These are phyloP conservation scores for Pantala flavescens DNA, from an alignment of 1,140 invertebrate species.

Conservation along the genomic window DNA sequence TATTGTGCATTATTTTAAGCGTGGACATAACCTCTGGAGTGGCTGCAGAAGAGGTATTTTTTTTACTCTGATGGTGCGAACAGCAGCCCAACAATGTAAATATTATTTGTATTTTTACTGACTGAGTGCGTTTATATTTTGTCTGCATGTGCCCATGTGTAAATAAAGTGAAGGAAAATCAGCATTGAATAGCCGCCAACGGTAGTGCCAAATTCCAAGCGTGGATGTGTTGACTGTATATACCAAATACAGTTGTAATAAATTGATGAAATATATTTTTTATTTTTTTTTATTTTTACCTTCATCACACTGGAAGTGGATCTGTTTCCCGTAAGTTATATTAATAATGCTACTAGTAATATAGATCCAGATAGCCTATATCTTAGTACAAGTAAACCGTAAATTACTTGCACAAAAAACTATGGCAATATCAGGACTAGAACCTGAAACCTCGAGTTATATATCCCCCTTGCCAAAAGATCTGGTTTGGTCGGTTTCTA, in stretches of 20 bases:
- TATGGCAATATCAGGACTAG: too few relatives aligned
- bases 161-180: conserved; percentile 5
- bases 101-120: not conserved
- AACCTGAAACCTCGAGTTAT: too few relatives aligned
- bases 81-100: not conserved
- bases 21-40: not conserved
- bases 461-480: too few relatives aligned
- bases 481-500: too few relatives aligned
- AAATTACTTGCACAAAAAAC: too few relatives aligned
- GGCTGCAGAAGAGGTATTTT: not conserved
- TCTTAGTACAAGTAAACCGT: too few relatives aligned
- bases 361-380: too few relatives aligned
- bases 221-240: conserved; percentile 5
- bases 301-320: too few relatives aligned
- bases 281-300: too few relatives aligned
- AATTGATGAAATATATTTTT: not conserved
- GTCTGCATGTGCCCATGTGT: not conserved
- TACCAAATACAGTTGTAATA: not conserved
- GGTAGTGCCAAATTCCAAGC: not conserved
- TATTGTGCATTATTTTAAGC: not conserved
- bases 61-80: conserved; percentile 1
- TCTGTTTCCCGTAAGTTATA: too few relatives aligned
- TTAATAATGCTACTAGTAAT: too few relatives aligned
- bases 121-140: not conserved
- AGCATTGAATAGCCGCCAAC: not conserved